Evolutionary conservation across 2,113 vertebrate genomes (phyloP).

Genomic region (Callopanchax toddi): DNA sequence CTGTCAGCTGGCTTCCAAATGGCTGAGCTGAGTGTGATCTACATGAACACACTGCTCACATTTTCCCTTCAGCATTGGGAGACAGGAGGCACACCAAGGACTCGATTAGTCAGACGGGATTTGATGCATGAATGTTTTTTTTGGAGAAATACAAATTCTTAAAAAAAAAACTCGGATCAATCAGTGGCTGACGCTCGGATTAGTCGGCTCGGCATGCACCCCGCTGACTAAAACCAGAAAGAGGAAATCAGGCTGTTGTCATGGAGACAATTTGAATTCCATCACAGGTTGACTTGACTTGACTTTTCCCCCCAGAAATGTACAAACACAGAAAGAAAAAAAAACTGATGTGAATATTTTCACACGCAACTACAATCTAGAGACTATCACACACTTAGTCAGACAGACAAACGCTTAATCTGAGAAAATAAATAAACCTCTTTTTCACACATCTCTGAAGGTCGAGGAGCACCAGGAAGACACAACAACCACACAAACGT

Average conservation of each 20-base stretch:
- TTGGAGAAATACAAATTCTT: no score
- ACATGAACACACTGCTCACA: constrained; percentile 6
- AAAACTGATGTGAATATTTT: constrained; percentile 20
- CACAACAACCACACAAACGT: constrained; percentile 57
- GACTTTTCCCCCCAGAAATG: constrained; percentile 47
- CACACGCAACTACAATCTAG: background rate
- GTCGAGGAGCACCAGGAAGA: constrained; percentile 45
- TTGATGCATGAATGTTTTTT: no score
- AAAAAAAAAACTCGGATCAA: constrained; percentile 43
- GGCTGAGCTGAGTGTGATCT: constrained; percentile 10
- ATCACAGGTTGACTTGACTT: constrained; percentile 57
- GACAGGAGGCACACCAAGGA: constrained; percentile 29
- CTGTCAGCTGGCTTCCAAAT: constrained; percentile 36
- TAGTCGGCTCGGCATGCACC: no score
- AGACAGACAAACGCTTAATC: background rate
- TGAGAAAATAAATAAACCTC: constrained; percentile 34
- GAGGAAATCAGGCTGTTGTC: constrained; percentile 48
- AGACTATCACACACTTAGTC: background rate
- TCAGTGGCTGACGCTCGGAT: constrained; percentile 30
- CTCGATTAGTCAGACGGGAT: background rate
- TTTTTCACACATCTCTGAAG: constrained; percentile 47
- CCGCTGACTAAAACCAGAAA: no score
- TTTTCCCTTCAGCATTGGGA: background rate
- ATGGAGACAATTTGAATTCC: constrained; percentile 70
- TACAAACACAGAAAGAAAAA: constrained; percentile 9